Percentiles rank a stretch among this genome's conserved stretches.
These are phyloP conservation scores for Mus spretus DNA, from an alignment of 2,797 vertebrate species.

Conservation along the genomic window DNA sequence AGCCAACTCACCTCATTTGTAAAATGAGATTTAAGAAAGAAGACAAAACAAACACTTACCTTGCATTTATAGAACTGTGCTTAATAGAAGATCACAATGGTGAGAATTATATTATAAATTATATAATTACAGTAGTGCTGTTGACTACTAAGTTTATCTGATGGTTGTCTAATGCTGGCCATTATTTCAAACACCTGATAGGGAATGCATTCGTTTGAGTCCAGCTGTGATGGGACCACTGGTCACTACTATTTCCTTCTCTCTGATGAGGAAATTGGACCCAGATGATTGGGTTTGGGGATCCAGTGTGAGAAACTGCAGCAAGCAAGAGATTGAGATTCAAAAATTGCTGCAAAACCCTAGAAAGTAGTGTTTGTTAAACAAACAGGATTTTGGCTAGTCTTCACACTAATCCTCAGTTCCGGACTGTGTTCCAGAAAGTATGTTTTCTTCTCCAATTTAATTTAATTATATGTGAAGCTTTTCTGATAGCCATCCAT, in stretches of 20 bases:
- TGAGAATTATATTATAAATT: neutral
- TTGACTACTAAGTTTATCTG: neutral
- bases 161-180: neutral
- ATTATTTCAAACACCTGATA: neutral
- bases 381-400: slow-evolving; percentile 43
- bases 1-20: neutral
- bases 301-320: neutral
- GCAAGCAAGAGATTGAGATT: neutral
- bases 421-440: slow-evolving; percentile 36
- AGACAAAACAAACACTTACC: neutral
- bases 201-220: slow-evolving; percentile 1
- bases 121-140: neutral
- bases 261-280: neutral
- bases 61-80: neutral
- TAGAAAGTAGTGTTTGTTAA: slow-evolving; percentile 44
- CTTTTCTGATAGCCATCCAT: slow-evolving; percentile 52
- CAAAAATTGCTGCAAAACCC: slow-evolving; percentile 48
- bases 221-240: neutral
- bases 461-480: slow-evolving; percentile 69
- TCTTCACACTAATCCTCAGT: slow-evolving; percentile 47
- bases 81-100: neutral
- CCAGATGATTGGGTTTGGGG: neutral
- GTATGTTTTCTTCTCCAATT: slow-evolving; percentile 31
- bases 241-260: neutral
- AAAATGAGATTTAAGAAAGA: neutral